These are phyloP conservation scores for Orthosia incerta DNA, from an alignment of 2,888 invertebrate genomes.

Conservation along the genomic window DNA sequence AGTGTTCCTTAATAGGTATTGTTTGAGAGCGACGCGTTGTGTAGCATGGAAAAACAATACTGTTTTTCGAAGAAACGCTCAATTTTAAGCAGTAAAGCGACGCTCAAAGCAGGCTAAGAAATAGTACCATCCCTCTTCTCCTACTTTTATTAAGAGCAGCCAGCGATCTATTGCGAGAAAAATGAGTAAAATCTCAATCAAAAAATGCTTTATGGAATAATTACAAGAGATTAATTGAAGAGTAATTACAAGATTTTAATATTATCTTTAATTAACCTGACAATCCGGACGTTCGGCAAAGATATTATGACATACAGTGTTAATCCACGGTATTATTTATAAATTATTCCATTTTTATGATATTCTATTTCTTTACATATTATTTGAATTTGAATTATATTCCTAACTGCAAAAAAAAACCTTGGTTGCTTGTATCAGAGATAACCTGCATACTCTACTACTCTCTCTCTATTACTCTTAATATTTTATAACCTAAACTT, in stretches of 20 bases:
- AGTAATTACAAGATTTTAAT: neutral
- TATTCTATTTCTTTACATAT: too few relatives aligned
- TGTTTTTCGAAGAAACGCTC: slow-evolving; percentile 1
- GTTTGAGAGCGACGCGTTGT: neutral
- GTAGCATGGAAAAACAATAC: slow-evolving; percentile 12
- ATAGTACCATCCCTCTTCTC: neutral
- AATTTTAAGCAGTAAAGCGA: slow-evolving; percentile 23
- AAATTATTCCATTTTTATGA: too few relatives aligned
- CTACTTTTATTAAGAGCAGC: neutral
- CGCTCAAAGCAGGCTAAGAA: slow-evolving; percentile 6
- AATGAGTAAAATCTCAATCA: too few relatives aligned
- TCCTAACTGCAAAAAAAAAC: neutral
- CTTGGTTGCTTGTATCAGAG: neutral
- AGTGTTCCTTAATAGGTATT: neutral
- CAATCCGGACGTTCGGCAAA: neutral
- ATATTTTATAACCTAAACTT: neutral
- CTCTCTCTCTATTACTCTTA: too few relatives aligned
- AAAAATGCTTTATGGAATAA: neutral
- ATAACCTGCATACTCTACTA: neutral
- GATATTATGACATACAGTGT: too few relatives aligned
- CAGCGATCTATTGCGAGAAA: neutral
- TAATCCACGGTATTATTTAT: neutral
- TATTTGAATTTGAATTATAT: too few relatives aligned
- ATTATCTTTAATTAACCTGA: neutral
- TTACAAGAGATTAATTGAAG: neutral